phyloP scores from a whole-genome alignment of 92 coral and sea anemone species.

The Chrysogorgia sp. region DNA sequence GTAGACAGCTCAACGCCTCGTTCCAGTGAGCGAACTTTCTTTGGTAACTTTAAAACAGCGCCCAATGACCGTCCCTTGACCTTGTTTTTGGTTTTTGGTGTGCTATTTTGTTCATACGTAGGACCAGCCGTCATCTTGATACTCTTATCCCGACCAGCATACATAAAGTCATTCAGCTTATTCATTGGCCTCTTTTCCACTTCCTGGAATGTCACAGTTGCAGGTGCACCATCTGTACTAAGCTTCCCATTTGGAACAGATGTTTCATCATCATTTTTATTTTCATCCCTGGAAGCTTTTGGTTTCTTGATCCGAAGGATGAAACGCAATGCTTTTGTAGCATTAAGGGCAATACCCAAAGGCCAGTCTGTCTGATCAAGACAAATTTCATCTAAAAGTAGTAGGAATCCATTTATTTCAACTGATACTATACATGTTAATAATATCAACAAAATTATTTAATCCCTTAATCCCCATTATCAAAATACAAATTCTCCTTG shows the following conservation, averaged over 20 bases:
- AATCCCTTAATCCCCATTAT: too few species aligned
- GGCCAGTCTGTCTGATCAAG: conserved; percentile 95
- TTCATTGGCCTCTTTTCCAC: conserved; percentile 19
- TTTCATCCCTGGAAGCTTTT: conserved; percentile 33
- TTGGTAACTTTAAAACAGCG: conserved; percentile 70
- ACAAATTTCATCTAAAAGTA: conserved; percentile 87
- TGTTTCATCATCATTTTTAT: conserved; percentile 19
- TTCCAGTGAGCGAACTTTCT: conserved; percentile 45
- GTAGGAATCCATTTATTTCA: background rate
- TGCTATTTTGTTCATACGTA: conserved; percentile 63
- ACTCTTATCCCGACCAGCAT: conserved; percentile 31
- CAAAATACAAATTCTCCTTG: too few species aligned
- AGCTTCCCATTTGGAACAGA: conserved; percentile 51
- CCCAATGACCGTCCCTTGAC: conserved; percentile 83
- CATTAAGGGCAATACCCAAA: conserved; percentile 86
- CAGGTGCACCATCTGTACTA: conserved; percentile 53
- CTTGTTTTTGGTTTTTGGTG: conserved; percentile 48
- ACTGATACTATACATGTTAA: too few species aligned
- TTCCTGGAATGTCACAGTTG: conserved; percentile 13
- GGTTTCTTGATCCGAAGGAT: conserved; percentile 79
- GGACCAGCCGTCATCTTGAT: conserved; percentile 51
- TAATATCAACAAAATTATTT: too few species aligned
- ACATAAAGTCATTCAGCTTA: conserved; percentile 36
- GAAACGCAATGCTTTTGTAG: conserved; percentile 85
- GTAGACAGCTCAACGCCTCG: conserved; percentile 86